Conservation (phyloP, 2,113 vertebrate genomes). For the Phasianus colchicus region DNA sequence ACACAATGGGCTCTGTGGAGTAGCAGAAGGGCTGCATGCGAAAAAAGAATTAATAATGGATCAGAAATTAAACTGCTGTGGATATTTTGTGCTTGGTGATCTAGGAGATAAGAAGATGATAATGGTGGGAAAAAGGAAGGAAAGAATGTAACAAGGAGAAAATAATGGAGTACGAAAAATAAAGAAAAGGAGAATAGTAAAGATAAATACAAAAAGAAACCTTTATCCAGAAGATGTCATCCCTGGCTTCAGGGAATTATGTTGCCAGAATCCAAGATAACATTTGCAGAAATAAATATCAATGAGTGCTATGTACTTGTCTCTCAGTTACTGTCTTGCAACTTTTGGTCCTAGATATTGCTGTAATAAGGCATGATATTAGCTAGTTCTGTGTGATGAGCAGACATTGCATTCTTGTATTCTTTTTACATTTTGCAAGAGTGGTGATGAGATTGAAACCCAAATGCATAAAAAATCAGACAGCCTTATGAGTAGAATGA, state of each 20-base stretch:
- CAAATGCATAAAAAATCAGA: neutral
- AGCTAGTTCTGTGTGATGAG: neutral
- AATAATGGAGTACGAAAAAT: neutral
- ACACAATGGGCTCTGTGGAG: accelerated
- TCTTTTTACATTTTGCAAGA: neutral
- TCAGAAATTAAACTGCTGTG: neutral
- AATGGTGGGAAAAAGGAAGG: neutral
- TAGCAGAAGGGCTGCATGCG: neutral
- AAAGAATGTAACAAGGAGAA: neutral
- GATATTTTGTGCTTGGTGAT: neutral
- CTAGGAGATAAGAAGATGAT: neutral
- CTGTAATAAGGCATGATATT: neutral
- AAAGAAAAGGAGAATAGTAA: neutral
- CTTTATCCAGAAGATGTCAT: neutral
- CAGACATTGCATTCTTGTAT: neutral
- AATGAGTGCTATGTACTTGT: neutral
- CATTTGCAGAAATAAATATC: neutral
- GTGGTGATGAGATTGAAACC: neutral
- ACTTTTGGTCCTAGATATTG: neutral
- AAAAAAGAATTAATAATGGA: neutral
- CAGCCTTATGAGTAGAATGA: neutral
- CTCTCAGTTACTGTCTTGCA: neutral
- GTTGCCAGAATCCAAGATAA: neutral
- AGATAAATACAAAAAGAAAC: neutral
- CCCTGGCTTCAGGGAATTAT: neutral